Conservation (phyloP, 2,888 invertebrate genomes). For the Lepidochitona cinerea region DNA sequence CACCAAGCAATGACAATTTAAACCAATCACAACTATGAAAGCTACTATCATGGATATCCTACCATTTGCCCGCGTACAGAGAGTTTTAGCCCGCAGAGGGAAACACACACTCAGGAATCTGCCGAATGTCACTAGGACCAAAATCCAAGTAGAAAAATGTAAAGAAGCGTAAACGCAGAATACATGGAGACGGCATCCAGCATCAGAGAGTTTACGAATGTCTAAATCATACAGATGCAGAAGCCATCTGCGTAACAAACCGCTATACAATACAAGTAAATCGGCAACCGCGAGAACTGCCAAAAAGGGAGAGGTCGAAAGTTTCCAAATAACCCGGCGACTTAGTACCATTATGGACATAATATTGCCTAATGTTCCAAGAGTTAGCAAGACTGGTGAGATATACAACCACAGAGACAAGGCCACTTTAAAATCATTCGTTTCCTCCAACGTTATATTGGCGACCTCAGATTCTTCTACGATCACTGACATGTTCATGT, state of each 20-base stretch:
- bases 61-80: slow-evolving; percentile 27
- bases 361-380: background rate
- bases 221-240: slow-evolving; percentile 24
- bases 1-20: slow-evolving; percentile 24
- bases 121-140: slow-evolving; percentile 34
- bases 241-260: slow-evolving; percentile 33
- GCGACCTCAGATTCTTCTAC: no score
- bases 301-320: background rate
- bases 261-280: slow-evolving; percentile 27
- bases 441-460: no score
- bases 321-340: background rate
- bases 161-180: slow-evolving; percentile 25
- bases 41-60: slow-evolving; percentile 11
- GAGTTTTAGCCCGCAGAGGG: slow-evolving; percentile 30
- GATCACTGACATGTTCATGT: no score
- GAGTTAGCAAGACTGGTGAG: background rate
- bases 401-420: background rate
- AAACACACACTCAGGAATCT: slow-evolving; percentile 35
- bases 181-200: slow-evolving; percentile 27
- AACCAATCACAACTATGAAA: slow-evolving; percentile 9
- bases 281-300: slow-evolving; percentile 34
- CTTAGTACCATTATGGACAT: background rate
- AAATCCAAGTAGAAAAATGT: slow-evolving; percentile 35
- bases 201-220: slow-evolving; percentile 11
- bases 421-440: no score